Conservation (phyloP, 64 coral and sea anemone genomes). For the Anthopleura sola region DNA sequence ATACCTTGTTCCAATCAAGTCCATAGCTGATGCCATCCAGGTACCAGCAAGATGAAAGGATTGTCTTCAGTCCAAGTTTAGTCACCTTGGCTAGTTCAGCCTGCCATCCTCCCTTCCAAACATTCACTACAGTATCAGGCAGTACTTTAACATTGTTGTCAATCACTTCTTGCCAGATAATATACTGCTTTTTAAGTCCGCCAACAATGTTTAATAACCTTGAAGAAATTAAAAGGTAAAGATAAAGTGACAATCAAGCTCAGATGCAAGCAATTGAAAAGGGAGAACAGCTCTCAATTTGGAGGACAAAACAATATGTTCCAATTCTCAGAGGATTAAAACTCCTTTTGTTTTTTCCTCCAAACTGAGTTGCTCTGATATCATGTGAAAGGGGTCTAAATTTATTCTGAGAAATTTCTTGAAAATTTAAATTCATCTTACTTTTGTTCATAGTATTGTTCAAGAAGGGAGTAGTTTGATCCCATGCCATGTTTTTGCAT, state of each 20-base stretch:
- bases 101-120: slow-evolving; percentile 87
- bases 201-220: slow-evolving; percentile 80
- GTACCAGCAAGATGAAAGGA: slow-evolving; percentile 93
- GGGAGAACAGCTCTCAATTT: too few relatives aligned
- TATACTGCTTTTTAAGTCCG: slow-evolving; percentile 63
- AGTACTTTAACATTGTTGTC: slow-evolving; percentile 84
- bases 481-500: slow-evolving; percentile 81
- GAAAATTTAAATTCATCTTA: slow-evolving; percentile 30
- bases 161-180: slow-evolving; percentile 97
- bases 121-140: slow-evolving; percentile 91
- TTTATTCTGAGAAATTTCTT: too few relatives aligned
- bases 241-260: neutral
- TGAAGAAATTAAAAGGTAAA: neutral
- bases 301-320: too few relatives aligned
- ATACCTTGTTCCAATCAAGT: slow-evolving; percentile 78
- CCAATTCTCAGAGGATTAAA: too few relatives aligned
- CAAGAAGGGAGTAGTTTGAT: slow-evolving; percentile 81
- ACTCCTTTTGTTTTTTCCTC: too few relatives aligned
- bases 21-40: slow-evolving; percentile 91
- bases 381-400: too few relatives aligned
- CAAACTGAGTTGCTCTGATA: too few relatives aligned
- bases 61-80: slow-evolving; percentile 48
- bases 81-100: slow-evolving; percentile 86
- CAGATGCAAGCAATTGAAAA: neutral
- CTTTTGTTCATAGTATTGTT: slow-evolving; percentile 97